A percentile compares a stretch with the other conserved stretches of the same genome.
phyloP scores from a whole-genome alignment of 2,113 vertebrate species.

The Sinocyclocheilus anophthalmus region DNA sequence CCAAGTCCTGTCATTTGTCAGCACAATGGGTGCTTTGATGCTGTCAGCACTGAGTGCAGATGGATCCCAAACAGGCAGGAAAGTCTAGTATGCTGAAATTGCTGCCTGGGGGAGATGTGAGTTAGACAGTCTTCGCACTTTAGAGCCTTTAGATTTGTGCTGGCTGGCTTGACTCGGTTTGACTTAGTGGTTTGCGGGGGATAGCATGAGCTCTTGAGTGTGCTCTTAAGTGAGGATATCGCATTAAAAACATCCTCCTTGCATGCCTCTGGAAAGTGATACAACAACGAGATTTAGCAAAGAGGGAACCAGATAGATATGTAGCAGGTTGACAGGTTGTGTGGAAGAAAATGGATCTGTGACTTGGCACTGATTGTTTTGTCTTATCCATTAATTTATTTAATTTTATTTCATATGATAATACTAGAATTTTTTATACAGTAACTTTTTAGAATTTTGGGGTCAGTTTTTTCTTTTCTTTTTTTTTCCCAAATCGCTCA shows the following conservation, averaged over 20 bases:
- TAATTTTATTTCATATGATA: neutral
- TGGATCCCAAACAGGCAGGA: conserved; percentile 27
- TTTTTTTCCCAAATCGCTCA: too few species aligned
- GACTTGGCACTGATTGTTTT: neutral
- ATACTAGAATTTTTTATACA: neutral
- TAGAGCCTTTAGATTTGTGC: conserved; percentile 42
- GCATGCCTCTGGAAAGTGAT: conserved; percentile 1
- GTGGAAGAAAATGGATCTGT: neutral
- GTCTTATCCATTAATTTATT: neutral
- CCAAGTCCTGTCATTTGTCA: conserved; percentile 43
- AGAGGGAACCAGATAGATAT: neutral
- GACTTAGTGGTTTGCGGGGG: conserved; percentile 22
- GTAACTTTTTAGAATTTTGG: neutral
- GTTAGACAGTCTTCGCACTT: conserved; percentile 20
- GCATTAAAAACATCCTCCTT: conserved; percentile 20
- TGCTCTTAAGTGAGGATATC: conserved; percentile 34
- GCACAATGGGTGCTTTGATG: conserved; percentile 49
- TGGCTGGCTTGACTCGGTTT: conserved; percentile 25
- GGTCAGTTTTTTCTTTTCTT: too few species aligned
- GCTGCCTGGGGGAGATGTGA: conserved; percentile 34
- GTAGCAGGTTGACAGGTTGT: conserved; percentile 16
- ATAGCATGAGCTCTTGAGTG: conserved; percentile 22
- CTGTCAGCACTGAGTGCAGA: conserved; percentile 22
- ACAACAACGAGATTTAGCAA: neutral
- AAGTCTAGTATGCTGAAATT: conserved; percentile 44